phyloP scores from a whole-genome alignment of 2,888 invertebrate genomes.

The Drosophila neonasuta region DNA sequence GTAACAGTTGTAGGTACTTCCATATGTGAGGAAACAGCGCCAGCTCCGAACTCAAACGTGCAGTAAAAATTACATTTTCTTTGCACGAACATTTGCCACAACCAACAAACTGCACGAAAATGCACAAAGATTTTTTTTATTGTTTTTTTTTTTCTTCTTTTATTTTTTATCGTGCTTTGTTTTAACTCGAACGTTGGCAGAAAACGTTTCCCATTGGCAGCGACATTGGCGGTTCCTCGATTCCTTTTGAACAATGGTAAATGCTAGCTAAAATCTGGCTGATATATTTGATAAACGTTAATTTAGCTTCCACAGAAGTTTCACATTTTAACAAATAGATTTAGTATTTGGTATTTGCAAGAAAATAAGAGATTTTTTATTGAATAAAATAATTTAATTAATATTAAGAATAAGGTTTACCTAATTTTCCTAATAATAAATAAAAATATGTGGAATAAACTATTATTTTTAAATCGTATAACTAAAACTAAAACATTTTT shows the following conservation, averaged over 20 bases:
- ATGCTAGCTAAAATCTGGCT: not conserved
- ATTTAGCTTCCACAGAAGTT: not conserved
- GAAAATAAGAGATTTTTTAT: too few species aligned
- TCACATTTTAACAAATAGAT: too few species aligned
- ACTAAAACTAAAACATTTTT: too few species aligned
- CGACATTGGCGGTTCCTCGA: conserved; percentile 29
- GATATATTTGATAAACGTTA: not conserved
- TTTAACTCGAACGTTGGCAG: conserved; percentile 41
- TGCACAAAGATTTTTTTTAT: conserved; percentile 55
- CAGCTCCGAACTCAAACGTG: conserved; percentile 53
- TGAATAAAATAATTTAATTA: too few species aligned
- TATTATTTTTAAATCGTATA: too few species aligned
- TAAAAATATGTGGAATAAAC: too few species aligned
- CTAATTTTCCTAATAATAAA: too few species aligned
- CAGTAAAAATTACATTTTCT: conserved; percentile 75
- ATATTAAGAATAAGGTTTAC: too few species aligned
- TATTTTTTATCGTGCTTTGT: conserved; percentile 49
- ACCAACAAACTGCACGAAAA: conserved; percentile 71
- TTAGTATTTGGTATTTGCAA: too few species aligned
- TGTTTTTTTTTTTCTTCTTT: conserved; percentile 19
- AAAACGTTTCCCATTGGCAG: conserved; percentile 55
- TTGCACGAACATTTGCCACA: conserved; percentile 70
- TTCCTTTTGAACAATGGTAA: conserved; percentile 33
- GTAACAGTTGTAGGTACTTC: not conserved
- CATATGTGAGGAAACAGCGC: conserved; percentile 9